Evolutionary conservation across 2,888 invertebrate species (phyloP).

Genomic region (Acheta domesticus): DNA sequence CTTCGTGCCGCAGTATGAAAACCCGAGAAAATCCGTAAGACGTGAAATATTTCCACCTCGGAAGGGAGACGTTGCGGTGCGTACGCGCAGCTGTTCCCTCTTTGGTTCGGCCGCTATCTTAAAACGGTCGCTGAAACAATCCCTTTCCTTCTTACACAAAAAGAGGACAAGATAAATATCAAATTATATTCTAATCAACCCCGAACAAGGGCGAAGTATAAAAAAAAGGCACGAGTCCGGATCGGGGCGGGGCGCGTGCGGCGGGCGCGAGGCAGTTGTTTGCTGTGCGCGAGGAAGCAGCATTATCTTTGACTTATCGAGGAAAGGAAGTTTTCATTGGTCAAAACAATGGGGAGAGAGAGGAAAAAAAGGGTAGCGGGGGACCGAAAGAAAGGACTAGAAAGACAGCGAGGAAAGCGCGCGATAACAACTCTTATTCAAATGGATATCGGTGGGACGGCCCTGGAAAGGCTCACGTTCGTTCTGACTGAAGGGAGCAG

Average conservation of each 20-base stretch:
- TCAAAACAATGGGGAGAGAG: conserved; percentile 21
- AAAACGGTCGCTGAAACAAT: not conserved
- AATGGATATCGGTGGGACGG: conserved; percentile 31
- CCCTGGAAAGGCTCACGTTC: not conserved
- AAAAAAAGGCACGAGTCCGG: not conserved
- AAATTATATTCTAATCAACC: conserved; percentile 23
- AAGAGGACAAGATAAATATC: conserved; percentile 22
- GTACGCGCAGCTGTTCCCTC: not conserved
- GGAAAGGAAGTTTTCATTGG: conserved; percentile 18
- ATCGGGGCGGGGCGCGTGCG: not conserved
- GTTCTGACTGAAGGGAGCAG: conserved; percentile 19
- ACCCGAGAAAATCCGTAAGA: not conserved
- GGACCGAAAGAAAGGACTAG: conserved; percentile 22
- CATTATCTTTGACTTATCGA: conserved; percentile 18
- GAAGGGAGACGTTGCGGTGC: not conserved
- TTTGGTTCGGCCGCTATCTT: not conserved
- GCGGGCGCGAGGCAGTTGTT: not conserved
- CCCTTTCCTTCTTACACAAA: not conserved
- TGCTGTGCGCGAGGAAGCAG: not conserved
- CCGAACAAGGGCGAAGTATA: conserved; percentile 12
- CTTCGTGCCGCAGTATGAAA: no score
- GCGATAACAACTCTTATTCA: conserved; percentile 30
- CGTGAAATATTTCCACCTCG: not conserved
- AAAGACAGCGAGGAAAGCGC: conserved; percentile 27
- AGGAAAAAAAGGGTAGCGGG: conserved; percentile 20